These are phyloP conservation scores for Oceanodroma tethys DNA, from an alignment of 2,113 vertebrate genomes.

Conservation along the genomic window DNA sequence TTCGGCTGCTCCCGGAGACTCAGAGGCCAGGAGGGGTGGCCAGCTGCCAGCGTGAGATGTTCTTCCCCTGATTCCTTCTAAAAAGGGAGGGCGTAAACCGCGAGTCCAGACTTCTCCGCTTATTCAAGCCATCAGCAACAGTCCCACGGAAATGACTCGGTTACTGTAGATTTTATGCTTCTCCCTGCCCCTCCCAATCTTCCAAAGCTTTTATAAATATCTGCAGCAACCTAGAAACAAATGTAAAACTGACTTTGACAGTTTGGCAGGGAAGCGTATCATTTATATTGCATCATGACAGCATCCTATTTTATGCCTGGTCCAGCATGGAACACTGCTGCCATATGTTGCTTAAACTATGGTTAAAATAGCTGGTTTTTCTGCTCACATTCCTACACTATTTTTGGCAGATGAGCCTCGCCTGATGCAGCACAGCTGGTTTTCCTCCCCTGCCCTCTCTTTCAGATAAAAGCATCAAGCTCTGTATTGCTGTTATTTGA, in stretches of 20 bases:
- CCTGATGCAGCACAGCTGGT: constrained; percentile 27
- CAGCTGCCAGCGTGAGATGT: constrained; percentile 51
- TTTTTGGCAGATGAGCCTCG: constrained; percentile 1
- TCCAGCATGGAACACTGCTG: constrained; percentile 63
- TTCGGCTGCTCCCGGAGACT: constrained; percentile 20
- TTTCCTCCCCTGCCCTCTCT: constrained; percentile 27
- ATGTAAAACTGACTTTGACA: constrained; percentile 65
- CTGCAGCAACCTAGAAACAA: constrained; percentile 69
- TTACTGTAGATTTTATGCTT: constrained; percentile 62
- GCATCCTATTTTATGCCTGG: constrained; percentile 64
- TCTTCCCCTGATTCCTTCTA: constrained; percentile 62
- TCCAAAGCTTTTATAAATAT: constrained; percentile 73
- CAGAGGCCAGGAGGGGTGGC: constrained; percentile 15
- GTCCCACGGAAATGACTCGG: constrained; percentile 62
- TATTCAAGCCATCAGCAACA: constrained; percentile 58
- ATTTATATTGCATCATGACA: constrained; percentile 70
- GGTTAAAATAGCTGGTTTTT: constrained; percentile 71
- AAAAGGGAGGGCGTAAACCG: constrained; percentile 53
- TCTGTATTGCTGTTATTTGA: background rate
- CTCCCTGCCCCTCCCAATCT: constrained; percentile 51
- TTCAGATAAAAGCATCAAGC: background rate
- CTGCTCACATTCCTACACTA: constrained; percentile 58
- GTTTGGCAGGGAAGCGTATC: constrained; percentile 65
- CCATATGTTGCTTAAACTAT: constrained; percentile 68
- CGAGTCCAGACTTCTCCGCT: constrained; percentile 54